Percentiles rank a stretch among this genome's conserved stretches.
Evolutionary conservation across 2,888 invertebrate genomes (phyloP).

Genomic region (Rotaria macrura): DNA sequence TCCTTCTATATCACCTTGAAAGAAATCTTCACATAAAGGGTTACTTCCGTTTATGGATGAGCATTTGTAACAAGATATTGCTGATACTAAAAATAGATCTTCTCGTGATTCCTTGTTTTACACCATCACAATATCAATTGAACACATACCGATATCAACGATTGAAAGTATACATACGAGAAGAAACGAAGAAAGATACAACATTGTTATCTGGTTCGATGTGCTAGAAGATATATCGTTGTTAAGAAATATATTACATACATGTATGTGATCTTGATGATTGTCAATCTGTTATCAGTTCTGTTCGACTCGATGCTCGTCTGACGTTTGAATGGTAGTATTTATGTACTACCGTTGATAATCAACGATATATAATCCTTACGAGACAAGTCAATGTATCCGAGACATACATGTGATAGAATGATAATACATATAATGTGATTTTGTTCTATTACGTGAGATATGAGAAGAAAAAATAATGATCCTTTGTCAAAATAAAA

Average conservation of each 20-base stretch:
- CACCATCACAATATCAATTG: neutral
- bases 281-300: neutral
- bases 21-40: neutral
- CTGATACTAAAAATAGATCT: neutral
- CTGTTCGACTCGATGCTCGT: neutral
- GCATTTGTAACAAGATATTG: conserved; percentile 4
- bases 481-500: neutral
- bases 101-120: too few species aligned
- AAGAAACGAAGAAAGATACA: neutral
- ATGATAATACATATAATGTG: too few species aligned
- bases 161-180: neutral
- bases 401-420: too few species aligned
- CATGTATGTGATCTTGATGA: neutral
- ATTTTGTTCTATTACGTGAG: neutral
- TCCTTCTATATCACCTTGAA: neutral
- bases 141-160: neutral
- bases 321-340: neutral
- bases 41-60: neutral
- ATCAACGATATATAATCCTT: neutral
- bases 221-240: too few species aligned
- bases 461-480: neutral
- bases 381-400: too few species aligned
- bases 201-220: neutral
- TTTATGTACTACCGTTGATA: neutral
- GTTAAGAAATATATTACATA: neutral